Conservation (phyloP, 2,113 vertebrate species). For the Nothobranchius furzeri region DNA sequence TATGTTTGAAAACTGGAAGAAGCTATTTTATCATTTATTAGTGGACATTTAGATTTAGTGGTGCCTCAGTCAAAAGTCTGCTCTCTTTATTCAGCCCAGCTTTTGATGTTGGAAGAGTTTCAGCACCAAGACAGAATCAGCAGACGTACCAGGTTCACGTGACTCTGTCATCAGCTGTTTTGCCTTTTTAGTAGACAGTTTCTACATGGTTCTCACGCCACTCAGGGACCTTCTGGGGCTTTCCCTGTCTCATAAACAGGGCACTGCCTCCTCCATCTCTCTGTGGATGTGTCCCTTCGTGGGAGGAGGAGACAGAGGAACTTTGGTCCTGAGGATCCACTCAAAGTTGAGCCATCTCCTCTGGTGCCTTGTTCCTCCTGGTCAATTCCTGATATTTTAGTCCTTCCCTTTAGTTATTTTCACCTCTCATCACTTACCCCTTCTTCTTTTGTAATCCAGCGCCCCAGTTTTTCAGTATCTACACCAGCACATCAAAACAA, state of each 20-base stretch:
- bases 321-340: slow-evolving; percentile 10
- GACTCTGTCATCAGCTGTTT: slow-evolving; percentile 22
- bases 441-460: slow-evolving; percentile 14
- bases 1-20: background rate
- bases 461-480: slow-evolving; percentile 31
- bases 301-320: background rate
- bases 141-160: background rate
- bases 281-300: slow-evolving; percentile 2
- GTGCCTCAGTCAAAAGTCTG: slow-evolving; percentile 11
- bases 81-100: slow-evolving; percentile 4
- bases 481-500: slow-evolving; percentile 70
- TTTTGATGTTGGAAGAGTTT: slow-evolving; percentile 13
- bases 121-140: background rate
- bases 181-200: slow-evolving; percentile 26
- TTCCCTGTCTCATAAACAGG: slow-evolving; percentile 37
- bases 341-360: slow-evolving; percentile 25
- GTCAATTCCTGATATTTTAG: slow-evolving; percentile 22
- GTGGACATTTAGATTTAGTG: background rate
- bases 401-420: slow-evolving; percentile 14
- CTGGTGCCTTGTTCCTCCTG: slow-evolving; percentile 8
- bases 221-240: slow-evolving; percentile 55
- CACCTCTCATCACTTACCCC: background rate
- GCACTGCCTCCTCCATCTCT: slow-evolving; percentile 39
- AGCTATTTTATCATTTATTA: background rate
- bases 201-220: slow-evolving; percentile 68